phyloP scores from a whole-genome alignment of 1,140 invertebrate species.

The Melitaea cinxia region DNA sequence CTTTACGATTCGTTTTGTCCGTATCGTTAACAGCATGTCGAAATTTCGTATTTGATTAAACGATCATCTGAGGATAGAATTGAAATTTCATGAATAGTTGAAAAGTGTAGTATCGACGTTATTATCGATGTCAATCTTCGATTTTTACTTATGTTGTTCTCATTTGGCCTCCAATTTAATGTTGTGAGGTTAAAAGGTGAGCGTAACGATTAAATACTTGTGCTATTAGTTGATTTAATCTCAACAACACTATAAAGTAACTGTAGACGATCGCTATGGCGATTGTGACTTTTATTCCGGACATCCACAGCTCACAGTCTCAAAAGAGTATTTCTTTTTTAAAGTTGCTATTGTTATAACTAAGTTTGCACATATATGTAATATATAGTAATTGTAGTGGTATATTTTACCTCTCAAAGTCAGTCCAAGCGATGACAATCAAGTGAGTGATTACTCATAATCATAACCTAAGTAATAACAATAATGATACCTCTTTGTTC shows the following conservation, averaged over 20 bases:
- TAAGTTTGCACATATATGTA: too few species aligned
- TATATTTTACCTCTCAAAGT: too few species aligned
- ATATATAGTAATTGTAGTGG: too few species aligned
- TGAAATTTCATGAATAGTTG: not conserved
- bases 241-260: not conserved
- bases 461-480: too few species aligned
- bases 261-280: not conserved
- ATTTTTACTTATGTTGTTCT: too few species aligned
- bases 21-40: slow-evolving; percentile 28
- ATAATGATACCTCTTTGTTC: too few species aligned
- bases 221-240: not conserved
- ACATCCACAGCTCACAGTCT: too few species aligned
- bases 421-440: too few species aligned
- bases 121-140: not conserved
- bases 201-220: not conserved
- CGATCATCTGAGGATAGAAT: not conserved
- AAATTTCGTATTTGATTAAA: slow-evolving; percentile 22
- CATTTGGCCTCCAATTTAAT: too few species aligned
- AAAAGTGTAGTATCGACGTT: not conserved
- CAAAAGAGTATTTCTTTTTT: too few species aligned
- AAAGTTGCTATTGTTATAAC: too few species aligned
- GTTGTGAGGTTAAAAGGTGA: not conserved
- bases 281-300: not conserved
- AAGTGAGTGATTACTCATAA: too few species aligned
- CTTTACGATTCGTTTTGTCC: slow-evolving; percentile 60